Evolutionary conservation across 2,797 vertebrate species (phyloP).

Genomic region (Pterois miles): DNA sequence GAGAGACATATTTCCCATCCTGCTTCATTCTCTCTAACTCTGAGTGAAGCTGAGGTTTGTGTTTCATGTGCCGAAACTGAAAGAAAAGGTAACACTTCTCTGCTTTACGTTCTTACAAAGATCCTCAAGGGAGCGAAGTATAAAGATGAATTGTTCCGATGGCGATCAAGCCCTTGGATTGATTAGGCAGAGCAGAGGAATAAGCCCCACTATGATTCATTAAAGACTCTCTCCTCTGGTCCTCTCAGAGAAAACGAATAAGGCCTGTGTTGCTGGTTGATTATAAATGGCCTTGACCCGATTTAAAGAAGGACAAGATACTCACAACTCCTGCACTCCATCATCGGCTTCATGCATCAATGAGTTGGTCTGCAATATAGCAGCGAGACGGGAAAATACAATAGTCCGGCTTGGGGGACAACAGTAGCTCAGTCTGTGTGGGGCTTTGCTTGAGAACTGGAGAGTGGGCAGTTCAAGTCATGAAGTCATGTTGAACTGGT

Average conservation of each 20-base stretch:
- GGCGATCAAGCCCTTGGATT: not conserved
- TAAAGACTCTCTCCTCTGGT: slow-evolving; percentile 20
- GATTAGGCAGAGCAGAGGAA: slow-evolving; percentile 21
- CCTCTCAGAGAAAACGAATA: slow-evolving; percentile 27
- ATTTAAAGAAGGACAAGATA: slow-evolving; percentile 57
- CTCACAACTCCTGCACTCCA: slow-evolving; percentile 48
- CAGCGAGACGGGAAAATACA: slow-evolving; percentile 21
- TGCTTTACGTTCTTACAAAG: not conserved
- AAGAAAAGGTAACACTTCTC: not conserved
- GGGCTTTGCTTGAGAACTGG: not conserved
- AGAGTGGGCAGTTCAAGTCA: too few species aligned
- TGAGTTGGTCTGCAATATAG: slow-evolving; percentile 24
- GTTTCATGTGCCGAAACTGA: not conserved
- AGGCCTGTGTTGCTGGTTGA: slow-evolving; percentile 28
- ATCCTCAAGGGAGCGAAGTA: not conserved
- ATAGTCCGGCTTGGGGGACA: not conserved
- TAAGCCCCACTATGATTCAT: slow-evolving; percentile 39
- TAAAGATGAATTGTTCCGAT: slow-evolving; percentile 45
- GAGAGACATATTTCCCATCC: slow-evolving; percentile 34
- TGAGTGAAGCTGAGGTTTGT: not conserved
- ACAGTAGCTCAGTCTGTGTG: not conserved
- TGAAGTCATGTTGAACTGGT: too few species aligned
- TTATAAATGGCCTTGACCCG: slow-evolving; percentile 73
- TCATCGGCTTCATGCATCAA: slow-evolving; percentile 59
- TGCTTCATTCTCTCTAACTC: slow-evolving; percentile 10